Evolutionary conservation across 2,797 vertebrate genomes (phyloP).

Genomic region (Gymnothorax reevesii): DNA sequence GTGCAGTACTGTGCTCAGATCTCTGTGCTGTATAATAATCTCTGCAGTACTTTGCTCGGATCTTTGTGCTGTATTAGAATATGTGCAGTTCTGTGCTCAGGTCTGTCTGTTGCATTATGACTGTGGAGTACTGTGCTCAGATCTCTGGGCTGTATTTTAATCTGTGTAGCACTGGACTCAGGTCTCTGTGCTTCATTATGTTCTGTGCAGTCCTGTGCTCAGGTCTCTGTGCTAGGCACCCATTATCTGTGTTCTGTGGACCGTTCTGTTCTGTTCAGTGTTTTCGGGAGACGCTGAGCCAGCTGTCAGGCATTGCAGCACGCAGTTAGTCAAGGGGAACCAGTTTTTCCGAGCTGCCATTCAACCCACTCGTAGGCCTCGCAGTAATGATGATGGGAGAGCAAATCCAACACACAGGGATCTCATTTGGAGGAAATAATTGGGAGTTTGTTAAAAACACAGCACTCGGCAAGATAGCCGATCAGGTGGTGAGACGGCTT

Average conservation of each 20-base stretch:
- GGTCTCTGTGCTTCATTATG: slow-evolving; percentile 1
- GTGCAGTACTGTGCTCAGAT: neutral
- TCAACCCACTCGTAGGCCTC: slow-evolving; percentile 62
- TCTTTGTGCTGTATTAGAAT: neutral
- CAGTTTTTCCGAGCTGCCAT: slow-evolving; percentile 67
- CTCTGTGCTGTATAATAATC: neutral
- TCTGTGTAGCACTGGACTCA: neutral
- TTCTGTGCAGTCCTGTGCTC: neutral
- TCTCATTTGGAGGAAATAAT: slow-evolving; percentile 75
- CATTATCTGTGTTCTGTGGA: slow-evolving; percentile 27
- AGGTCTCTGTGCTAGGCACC: neutral
- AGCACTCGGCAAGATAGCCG: slow-evolving; percentile 50
- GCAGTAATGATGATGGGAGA: slow-evolving; percentile 66
- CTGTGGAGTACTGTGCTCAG: slow-evolving; percentile 3
- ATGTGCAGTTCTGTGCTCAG: slow-evolving; percentile 3
- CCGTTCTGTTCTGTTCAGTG: slow-evolving; percentile 28
- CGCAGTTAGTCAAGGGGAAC: slow-evolving; percentile 69
- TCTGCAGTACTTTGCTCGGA: neutral
- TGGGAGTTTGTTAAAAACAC: slow-evolving; percentile 66
- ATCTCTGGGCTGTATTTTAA: slow-evolving; percentile 1
- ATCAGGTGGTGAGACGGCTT: slow-evolving; percentile 61
- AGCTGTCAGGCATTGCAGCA: slow-evolving; percentile 66
- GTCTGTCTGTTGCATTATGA: slow-evolving; percentile 28
- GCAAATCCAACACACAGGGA: slow-evolving; percentile 59
- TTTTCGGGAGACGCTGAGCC: slow-evolving; percentile 55